Evolutionary conservation across 2,113 vertebrate genomes (phyloP).

Genomic region (Hippocampus mohnikei): DNA sequence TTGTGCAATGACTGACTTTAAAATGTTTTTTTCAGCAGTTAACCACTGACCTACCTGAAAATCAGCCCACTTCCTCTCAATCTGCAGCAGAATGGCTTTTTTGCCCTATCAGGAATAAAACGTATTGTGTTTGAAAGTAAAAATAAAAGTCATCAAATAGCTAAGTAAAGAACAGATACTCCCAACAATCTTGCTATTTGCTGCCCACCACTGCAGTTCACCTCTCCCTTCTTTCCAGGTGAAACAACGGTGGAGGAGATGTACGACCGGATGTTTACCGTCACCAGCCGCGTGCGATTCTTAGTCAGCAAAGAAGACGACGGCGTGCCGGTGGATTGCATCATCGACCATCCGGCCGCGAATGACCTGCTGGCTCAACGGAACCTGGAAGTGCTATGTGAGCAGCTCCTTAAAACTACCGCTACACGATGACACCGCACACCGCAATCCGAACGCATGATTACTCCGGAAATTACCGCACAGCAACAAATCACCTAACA

Average conservation of each 20-base stretch:
- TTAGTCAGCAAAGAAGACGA: conserved; percentile 91
- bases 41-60: conserved; percentile 6
- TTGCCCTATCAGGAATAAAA: too few relatives aligned
- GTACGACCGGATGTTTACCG: conserved; percentile 89
- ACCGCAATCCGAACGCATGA: not conserved
- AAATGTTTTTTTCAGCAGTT: conserved; percentile 11
- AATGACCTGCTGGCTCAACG: conserved; percentile 92
- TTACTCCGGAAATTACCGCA: not conserved
- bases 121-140: too few relatives aligned
- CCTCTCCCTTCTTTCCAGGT: conserved; percentile 56
- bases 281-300: conserved; percentile 86
- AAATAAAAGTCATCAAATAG: too few relatives aligned
- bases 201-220: not conserved
- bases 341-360: conserved; percentile 93
- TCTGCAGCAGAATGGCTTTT: too few relatives aligned
- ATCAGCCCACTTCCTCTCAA: too few relatives aligned
- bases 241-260: conserved; percentile 87
- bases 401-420: conserved; percentile 63
- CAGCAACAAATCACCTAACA: not conserved
- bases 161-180: too few relatives aligned
- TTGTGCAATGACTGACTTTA: conserved; percentile 13
- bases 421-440: too few relatives aligned
- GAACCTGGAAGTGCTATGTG: conserved; percentile 93
- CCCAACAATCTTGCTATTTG: too few relatives aligned
- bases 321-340: conserved; percentile 87